Base-by-base conservation (phyloP, 2,797 vertebrate species). In the Meriones psammophilus region DNA sequence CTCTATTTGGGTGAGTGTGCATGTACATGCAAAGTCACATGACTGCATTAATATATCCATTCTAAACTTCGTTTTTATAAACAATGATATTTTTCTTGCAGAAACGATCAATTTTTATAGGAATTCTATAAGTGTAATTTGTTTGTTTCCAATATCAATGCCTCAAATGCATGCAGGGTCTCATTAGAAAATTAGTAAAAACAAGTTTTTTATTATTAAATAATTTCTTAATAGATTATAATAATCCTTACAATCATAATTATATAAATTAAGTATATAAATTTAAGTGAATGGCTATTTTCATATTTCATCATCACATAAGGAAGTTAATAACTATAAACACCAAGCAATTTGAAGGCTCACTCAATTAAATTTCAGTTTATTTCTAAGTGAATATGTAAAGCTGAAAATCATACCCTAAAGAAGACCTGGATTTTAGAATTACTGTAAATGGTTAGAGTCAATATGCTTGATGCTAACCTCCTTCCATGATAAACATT, bases 71-170 rank as follows among this genome's bases (percentile, higher is more conserved):
- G 84, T 62, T 73, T 93, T 42, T 79, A 3, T 20, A 79, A 28
- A 92, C 18, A 74, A 42, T 86, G 30, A 84, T 84, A 54, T 4
- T 78, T 94, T 94, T 96, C 6, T 95, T 80, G 2, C 4, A 89
- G 26, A 88, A 56, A 94, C 62, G 80, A 90, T 69, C 22, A 90
- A 64, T 81, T 80, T 71, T 24, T 24, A 46, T 62, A 68, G 15
- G 12, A 94, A 77, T 94, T 96, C 30, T 4, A 20, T 39, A 87
- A 88, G 54, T 50, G 46, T 54, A 66, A 78, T 92, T 81, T 96
- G 24, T 12, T 24, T 24, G 58, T 68, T 94, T 94, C 28, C 30
- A 91, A 36, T 64, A 87, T 13, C 8, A 74, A 3, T 8, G 12
- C 46, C 8, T 80, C 93, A 64, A 88, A 56, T 77, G 24, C 1